Base-by-base conservation (phyloP, 1,140 invertebrate genomes). In the Drosophila elegans region DNA sequence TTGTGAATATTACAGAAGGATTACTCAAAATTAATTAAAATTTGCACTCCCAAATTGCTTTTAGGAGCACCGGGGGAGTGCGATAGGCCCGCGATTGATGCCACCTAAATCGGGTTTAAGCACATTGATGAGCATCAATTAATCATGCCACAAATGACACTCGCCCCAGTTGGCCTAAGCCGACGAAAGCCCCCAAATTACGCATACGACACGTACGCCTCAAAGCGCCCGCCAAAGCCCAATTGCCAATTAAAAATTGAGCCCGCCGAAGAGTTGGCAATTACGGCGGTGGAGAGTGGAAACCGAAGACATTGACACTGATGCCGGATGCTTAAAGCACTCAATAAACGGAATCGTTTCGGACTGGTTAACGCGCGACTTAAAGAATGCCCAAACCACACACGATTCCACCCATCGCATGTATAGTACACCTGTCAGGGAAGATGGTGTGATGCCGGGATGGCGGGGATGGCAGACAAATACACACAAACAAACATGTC, bases 21-120 rank as follows among this genome's bases (percentile, higher is more conserved):
- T 86, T 86, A 86, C 76, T 83, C 83, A 83, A 86, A 86, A 86
- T 86, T 86, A 86, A 86, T 86, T 86, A 86, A 86, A 86, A 86
- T 86, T 86, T 83, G 84, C 84, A 80, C 75, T 71, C 1, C 66
- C 51, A 71, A 72, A 72, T 71, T 71, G 68, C 29, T 57, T 72
- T 57, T 42, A 34, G 42, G 29, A 36, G 44, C 36, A 29, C 12
- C 3, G 16, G 49, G 49, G 60, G 46, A 51, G 11, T 11, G 29
- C 38, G 10, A 29, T n/a, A 3, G 60, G 66, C 51, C 51, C 52
- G 76, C 79, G 72, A 86, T 74, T 89, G 84, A 66, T 86, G 83
- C 44, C 72, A 62, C 72, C 74, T 74, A 88, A 72, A 86, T 89
- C 72, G 84, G 79, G 79, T 88, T 83, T 83, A 83, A 88, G 81